These are phyloP conservation scores for Yponomeuta cagnagella DNA, from an alignment of 2,888 invertebrate species.

Conservation along the genomic window DNA sequence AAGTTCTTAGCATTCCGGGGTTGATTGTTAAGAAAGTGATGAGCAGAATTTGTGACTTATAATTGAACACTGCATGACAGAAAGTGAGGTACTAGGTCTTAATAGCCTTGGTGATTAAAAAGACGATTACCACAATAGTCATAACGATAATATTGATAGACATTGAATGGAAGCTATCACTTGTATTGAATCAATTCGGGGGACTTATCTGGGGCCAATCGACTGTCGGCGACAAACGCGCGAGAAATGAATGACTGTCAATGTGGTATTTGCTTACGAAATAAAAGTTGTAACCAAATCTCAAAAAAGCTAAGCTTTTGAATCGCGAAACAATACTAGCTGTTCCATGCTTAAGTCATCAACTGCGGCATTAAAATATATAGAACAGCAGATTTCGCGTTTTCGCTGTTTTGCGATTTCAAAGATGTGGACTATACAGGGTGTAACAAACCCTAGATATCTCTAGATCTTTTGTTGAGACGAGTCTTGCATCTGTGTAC, in stretches of 20 bases:
- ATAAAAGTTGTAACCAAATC: too few relatives aligned
- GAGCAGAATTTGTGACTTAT: not conserved
- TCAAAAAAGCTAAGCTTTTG: too few relatives aligned
- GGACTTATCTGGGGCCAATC: not conserved
- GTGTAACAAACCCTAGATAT: too few relatives aligned
- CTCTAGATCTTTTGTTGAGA: too few relatives aligned
- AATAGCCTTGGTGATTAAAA: not conserved
- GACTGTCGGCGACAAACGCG: not conserved
- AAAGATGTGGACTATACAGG: too few relatives aligned
- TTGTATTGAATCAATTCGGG: not conserved
- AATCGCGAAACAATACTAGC: too few relatives aligned
- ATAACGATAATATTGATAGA: not conserved
- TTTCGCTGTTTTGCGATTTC: too few relatives aligned
- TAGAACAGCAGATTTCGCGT: too few relatives aligned
- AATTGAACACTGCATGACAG: not conserved
- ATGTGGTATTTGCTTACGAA: not conserved
- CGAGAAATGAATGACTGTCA: not conserved
- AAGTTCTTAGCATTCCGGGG: not conserved
- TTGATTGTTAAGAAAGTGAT: not conserved
- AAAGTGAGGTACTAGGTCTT: not conserved
- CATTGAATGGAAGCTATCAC: not conserved
- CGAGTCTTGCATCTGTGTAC: too few relatives aligned
- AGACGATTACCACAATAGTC: not conserved
- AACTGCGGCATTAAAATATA: too few relatives aligned
- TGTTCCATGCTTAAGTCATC: too few relatives aligned